Evolutionary conservation across 2,113 vertebrate genomes (phyloP), one percentile per base, ranked within the genome.

Genomic region (Oncorhynchus clarkii): DNA sequence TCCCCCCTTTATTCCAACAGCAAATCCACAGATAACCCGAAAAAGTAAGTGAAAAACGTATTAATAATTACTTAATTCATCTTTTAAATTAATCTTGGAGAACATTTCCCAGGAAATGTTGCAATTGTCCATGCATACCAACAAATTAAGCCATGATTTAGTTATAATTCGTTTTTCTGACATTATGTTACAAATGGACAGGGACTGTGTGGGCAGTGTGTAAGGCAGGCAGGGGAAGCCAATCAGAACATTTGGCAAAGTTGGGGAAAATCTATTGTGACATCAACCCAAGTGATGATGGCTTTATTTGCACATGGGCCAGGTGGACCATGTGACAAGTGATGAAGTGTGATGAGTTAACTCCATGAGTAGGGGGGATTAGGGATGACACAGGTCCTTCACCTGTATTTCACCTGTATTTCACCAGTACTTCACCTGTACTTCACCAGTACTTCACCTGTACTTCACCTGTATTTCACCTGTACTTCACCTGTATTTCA

Each of bases 11-110:
- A 71, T 80, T 83, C 9, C 73, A 29, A 29, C 83, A 98, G 96
- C 94, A 88, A 96, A 95, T 6, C 89, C 95, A 91, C 95, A 95
- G 93, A 95, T 96, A 62, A 96, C 95, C 89, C 94, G 93, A 73
- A 99, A 98, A 96, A 93, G 97, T 98, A 95, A 98, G 97, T 96
- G 80, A 7, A 7, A 4, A 20, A 67, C 51, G 6, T 20, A 62
- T 73, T n/a, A 12, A 1, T 29, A 9, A 59, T 39, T 0, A 11
- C 45, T 12, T 70, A 22, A 16, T 70, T 70, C 20, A 45, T 45
- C 8, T 29, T 39, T 39, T 39, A 9, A 8, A 39, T 39, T 39
- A 9, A 39, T 39, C 39, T 29, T 66, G 51, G 51, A 57, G 51
- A 18, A 57, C 13, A 13, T 57, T 57, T 57, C 54, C 14, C 13